phyloP scores from a whole-genome alignment of 2,113 vertebrate species.

The Thomomys bottae region DNA sequence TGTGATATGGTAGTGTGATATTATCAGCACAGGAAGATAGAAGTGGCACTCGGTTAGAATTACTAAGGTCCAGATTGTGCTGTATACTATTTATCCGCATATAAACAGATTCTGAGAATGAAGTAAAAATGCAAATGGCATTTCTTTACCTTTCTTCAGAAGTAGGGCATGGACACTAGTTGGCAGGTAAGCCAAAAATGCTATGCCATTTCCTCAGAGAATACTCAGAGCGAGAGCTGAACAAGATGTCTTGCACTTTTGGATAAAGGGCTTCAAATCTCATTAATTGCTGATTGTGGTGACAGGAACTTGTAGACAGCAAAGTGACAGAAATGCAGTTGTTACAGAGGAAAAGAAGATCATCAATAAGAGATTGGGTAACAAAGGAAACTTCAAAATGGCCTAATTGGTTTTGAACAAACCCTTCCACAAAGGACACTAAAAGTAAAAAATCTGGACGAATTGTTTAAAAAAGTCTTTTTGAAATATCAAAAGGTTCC shows the following conservation, averaged over 20 bases:
- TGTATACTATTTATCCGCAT: background rate
- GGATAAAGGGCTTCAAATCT: background rate
- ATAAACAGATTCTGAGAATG: background rate
- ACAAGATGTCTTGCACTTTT: background rate
- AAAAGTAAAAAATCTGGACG: background rate
- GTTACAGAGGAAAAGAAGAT: background rate
- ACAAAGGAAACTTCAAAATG: background rate
- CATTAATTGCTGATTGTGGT: background rate
- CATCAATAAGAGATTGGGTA: background rate
- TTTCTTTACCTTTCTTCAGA: background rate
- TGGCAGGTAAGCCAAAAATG: background rate
- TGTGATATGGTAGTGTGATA: background rate
- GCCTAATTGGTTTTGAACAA: background rate
- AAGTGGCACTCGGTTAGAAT: too few species aligned
- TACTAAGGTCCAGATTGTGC: background rate
- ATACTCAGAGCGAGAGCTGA: background rate
- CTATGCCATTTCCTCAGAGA: background rate
- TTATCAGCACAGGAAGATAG: background rate
- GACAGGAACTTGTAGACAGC: background rate
- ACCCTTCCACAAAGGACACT: background rate
- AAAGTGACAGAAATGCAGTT: background rate
- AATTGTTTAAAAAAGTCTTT: background rate
- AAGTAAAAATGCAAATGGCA: background rate
- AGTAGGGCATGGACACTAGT: background rate
- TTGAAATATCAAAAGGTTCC: background rate